Evolutionary conservation across 2,113 vertebrate species (phyloP), one percentile per base, ranked within the genome.

Genomic region (Agapornis roseicollis): DNA sequence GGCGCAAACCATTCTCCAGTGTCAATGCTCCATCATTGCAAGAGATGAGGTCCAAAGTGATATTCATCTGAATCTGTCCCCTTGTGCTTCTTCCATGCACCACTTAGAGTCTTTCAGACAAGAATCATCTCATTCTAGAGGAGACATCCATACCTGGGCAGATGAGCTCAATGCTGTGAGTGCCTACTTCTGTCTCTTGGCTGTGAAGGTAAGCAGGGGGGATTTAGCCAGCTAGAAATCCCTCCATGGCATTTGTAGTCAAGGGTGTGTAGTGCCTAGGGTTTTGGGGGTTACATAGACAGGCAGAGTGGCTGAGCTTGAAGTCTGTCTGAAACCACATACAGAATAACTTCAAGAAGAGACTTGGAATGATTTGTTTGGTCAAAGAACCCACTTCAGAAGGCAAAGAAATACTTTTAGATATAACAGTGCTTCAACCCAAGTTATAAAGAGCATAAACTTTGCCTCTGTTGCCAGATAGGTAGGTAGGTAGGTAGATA

Each of bases 1-100:
- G 39, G 7, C 64, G 9, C 41, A 58, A 82, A 44, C 33, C 1
- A 0, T 49, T 70, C n/a, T 23, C 33, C 0, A 1, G 5, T 70
- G 35, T 37, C 41, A 35, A 8, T 23, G 19, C 3, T 61, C 33
- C 39, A 19, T 13, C 17, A 4, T 2, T 28, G 58, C 27, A 42
- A 77, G 39, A 71, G n/a, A 27, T 63, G 53, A 76, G n/a, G 35
- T 42, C 28, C n/a, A 12, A 50, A 35, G 10, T 37, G 37, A 47
- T 27, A 47, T 49, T 37, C n/a, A 22, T 9, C 61, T 42, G 23
- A 79, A 20, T 19, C 52, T 47, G 13, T 69, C 16, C 31, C 16
- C 1, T 27, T 37, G 0, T 35, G 6, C 29, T 85, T 14, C 58
- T 24, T 66, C 6, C 46, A 3, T 29, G 47, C 6, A 29, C 28